Conservation (phyloP, 2,113 vertebrate species). For the Arenaria interpres region DNA sequence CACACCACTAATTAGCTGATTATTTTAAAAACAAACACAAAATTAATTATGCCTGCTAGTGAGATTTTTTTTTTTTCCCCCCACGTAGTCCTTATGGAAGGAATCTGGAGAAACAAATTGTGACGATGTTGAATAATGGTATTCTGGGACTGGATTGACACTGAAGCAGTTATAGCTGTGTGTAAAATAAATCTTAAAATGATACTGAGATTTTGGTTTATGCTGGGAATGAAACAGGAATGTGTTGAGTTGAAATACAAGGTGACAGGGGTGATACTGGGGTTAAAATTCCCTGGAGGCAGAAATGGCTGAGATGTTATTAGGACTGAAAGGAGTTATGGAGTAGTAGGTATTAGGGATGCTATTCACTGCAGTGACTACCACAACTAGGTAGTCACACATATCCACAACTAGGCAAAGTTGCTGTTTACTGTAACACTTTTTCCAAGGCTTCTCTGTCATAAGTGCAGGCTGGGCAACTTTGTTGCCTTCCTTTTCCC, state of each 20-base stretch:
- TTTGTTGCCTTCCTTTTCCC: not conserved
- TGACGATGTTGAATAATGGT: slow-evolving; percentile 5
- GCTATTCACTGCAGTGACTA: not conserved
- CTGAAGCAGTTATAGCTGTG: not conserved
- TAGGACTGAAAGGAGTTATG: not conserved
- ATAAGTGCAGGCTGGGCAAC: not conserved
- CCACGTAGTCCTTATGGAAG: slow-evolving; percentile 49
- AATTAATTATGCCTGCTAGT: slow-evolving; percentile 64
- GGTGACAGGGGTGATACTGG: not conserved
- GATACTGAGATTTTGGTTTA: not conserved
- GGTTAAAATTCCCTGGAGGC: not conserved
- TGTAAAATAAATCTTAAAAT: slow-evolving; percentile 10
- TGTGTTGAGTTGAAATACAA: not conserved
- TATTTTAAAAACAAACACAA: slow-evolving; percentile 72
- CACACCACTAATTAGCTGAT: slow-evolving; percentile 67
- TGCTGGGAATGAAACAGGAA: not conserved
- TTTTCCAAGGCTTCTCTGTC: not conserved
- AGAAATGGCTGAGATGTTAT: not conserved
- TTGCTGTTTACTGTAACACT: not conserved
- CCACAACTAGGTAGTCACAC: too few relatives aligned
- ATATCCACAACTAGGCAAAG: not conserved
- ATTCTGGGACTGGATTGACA: not conserved
- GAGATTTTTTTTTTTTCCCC: not conserved
- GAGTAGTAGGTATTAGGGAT: not conserved
- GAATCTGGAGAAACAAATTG: slow-evolving; percentile 56